phyloP scores from a whole-genome alignment of 2,888 invertebrate genomes.

The Dryococelus australis region DNA sequence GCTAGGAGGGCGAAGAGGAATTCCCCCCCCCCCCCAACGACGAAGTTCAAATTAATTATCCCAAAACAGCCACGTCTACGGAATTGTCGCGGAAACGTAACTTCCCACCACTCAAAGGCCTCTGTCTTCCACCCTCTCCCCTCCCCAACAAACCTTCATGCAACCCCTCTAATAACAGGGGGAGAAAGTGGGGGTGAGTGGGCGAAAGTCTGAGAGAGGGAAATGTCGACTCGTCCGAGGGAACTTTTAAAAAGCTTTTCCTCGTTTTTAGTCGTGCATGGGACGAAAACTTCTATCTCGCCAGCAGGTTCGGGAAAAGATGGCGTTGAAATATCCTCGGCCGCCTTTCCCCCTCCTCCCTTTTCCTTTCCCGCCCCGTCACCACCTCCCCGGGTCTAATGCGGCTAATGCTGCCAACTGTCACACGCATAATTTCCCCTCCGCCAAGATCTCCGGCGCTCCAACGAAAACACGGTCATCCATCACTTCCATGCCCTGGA shows the following conservation, averaged over 20 bases:
- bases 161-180: background rate
- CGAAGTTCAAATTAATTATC: background rate
- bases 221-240: slow-evolving; percentile 2
- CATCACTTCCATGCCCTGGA: slow-evolving; percentile 8
- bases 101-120: background rate
- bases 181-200: background rate
- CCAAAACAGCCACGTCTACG: background rate
- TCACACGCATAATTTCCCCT: slow-evolving; percentile 9
- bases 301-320: background rate
- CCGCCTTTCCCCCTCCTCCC: background rate
- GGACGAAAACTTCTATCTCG: background rate
- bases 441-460: background rate
- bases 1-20: background rate
- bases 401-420: slow-evolving; percentile 3
- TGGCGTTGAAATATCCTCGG: background rate
- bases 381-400: background rate
- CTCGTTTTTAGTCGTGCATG: slow-evolving; percentile 34
- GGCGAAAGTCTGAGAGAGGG: background rate
- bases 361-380: background rate
- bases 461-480: background rate
- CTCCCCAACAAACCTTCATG: background rate
- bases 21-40: background rate
- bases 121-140: background rate
- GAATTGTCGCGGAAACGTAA: slow-evolving; percentile 1
- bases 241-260: slow-evolving; percentile 38